phyloP scores from a whole-genome alignment of 2,888 invertebrate genomes.

The Eutolmus rufibarbis region DNA sequence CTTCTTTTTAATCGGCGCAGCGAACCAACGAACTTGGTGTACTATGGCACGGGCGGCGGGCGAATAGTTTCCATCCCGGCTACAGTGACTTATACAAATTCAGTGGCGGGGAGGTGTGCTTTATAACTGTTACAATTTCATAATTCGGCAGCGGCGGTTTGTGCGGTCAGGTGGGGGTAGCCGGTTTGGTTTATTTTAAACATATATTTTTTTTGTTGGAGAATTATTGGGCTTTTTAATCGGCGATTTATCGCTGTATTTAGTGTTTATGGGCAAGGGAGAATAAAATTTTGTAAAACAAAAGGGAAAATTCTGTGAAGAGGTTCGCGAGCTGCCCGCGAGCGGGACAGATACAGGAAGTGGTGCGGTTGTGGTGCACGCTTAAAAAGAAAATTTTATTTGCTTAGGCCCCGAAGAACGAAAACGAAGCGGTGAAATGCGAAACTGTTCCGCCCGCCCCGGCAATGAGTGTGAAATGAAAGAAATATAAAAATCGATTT shows the following conservation, averaged over 20 bases:
- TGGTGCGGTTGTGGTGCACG: background rate
- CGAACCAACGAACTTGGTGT: slow-evolving; percentile 2
- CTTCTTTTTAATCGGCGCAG: slow-evolving; percentile 36
- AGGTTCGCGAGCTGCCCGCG: background rate
- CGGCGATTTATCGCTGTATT: background rate
- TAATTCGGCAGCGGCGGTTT: background rate
- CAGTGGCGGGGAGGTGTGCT: background rate
- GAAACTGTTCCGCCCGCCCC: background rate
- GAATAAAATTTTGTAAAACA: background rate
- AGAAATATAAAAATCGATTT: slow-evolving; percentile 44
- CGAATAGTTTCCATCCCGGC: background rate
- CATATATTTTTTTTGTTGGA: too few relatives aligned
- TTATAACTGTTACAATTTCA: background rate
- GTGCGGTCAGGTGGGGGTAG: background rate
- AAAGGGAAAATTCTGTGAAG: background rate
- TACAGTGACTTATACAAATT: slow-evolving; percentile 23
- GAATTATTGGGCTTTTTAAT: background rate
- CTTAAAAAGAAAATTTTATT: background rate
- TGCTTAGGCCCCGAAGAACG: background rate
- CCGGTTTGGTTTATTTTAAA: background rate
- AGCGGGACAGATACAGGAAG: slow-evolving; percentile 22
- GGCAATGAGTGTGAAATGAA: slow-evolving; percentile 2
- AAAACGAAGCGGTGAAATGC: background rate
- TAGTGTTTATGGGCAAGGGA: background rate
- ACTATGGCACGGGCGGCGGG: background rate